Conservation (phyloP, 2,797 vertebrate species). For the Balearica regulorum region DNA sequence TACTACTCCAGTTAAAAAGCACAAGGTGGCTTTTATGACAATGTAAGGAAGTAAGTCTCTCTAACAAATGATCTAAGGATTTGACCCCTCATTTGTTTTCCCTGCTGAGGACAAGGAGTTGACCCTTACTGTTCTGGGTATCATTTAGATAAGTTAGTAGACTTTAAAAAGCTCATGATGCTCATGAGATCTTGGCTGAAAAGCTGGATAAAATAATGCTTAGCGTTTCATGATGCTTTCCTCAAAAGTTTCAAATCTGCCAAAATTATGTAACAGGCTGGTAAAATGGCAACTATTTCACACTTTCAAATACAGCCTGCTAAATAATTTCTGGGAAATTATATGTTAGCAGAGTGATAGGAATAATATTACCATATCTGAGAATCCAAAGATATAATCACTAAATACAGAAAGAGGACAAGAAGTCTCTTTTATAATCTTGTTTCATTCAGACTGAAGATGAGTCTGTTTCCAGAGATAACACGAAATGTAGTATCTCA, state of each 20-base stretch:
- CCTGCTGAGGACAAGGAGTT: not conserved
- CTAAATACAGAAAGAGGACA: not conserved
- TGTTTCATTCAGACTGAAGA: not conserved
- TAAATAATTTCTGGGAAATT: not conserved
- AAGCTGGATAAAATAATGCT: not conserved
- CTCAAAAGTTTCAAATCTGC: not conserved
- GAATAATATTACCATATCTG: not conserved
- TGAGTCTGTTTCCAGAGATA: not conserved
- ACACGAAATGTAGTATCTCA: not conserved
- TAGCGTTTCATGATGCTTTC: not conserved
- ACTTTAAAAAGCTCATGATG: not conserved
- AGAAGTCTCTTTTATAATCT: not conserved
- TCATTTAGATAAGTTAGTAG: not conserved
- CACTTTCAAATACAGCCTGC: not conserved
- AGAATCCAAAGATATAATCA: not conserved
- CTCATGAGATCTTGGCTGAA: not conserved
- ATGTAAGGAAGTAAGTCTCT: not conserved
- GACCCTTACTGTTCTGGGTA: not conserved
- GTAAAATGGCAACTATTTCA: not conserved
- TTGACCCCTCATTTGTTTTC: conserved; percentile 13
- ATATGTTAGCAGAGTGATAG: not conserved
- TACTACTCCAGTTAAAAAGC: not conserved
- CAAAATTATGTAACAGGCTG: not conserved
- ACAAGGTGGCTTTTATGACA: not conserved
- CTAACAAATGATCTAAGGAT: conserved; percentile 12